phyloP scores from a whole-genome alignment of 1,140 invertebrate species.

The Lordiphosa stackelbergi region DNA sequence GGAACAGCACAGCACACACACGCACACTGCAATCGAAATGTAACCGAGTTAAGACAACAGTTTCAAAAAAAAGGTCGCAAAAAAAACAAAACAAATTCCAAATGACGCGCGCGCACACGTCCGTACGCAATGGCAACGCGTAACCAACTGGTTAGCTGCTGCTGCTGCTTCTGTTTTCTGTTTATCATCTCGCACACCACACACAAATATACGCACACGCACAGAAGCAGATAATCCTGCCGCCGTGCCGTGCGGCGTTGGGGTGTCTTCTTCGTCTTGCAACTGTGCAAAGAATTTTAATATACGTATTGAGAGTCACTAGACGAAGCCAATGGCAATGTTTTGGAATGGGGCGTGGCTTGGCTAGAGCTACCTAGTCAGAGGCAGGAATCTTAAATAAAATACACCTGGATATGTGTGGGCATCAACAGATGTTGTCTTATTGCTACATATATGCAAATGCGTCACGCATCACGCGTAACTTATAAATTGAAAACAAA shows the following conservation, averaged over 20 bases:
- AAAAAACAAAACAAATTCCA: conserved; percentile 6
- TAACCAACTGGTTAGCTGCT: conserved; percentile 24
- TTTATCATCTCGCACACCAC: conserved; percentile 24
- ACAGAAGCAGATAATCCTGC: conserved; percentile 31
- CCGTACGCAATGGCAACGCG: conserved; percentile 39
- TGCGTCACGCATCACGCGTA: too few relatives aligned
- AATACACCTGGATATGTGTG: too few relatives aligned
- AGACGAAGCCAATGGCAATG: too few relatives aligned
- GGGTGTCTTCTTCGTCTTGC: conserved; percentile 4
- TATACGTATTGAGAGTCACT: too few relatives aligned
- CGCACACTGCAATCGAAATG: conserved; percentile 6
- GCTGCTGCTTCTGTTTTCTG: conserved; percentile 18
- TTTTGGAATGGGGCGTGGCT: too few relatives aligned
- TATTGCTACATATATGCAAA: too few relatives aligned
- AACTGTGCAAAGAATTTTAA: too few relatives aligned
- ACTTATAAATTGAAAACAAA: too few relatives aligned
- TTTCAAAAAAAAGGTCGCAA: neutral
- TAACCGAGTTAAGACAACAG: conserved; percentile 7
- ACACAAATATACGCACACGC: conserved; percentile 8
- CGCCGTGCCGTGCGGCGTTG: neutral
- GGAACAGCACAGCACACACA: conserved; percentile 20
- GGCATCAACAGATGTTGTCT: too few relatives aligned
- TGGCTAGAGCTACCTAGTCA: too few relatives aligned
- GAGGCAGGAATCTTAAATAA: too few relatives aligned
- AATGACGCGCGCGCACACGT: conserved; percentile 18